Evolutionary conservation across 2,797 vertebrate species (phyloP).

Genomic region (Chiloscyllium punctatum): DNA sequence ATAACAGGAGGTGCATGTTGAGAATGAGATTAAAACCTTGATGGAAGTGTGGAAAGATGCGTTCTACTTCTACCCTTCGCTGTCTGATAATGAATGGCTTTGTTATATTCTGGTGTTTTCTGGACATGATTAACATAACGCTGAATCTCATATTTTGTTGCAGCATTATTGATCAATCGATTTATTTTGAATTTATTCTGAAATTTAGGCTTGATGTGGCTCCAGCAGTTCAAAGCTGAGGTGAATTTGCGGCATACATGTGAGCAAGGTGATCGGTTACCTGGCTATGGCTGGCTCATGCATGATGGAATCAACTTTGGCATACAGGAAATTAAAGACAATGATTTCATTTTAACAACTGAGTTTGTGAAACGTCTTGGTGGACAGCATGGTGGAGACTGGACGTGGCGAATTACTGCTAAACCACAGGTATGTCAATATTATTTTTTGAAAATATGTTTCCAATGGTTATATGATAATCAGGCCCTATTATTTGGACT

Average conservation of each 20-base stretch:
- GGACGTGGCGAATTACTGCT: slow-evolving; percentile 87
- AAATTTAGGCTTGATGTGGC: slow-evolving; percentile 85
- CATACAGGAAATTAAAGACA: slow-evolving; percentile 77
- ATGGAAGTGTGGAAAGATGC: neutral
- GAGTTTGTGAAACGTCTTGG: slow-evolving; percentile 83
- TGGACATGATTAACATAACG: neutral
- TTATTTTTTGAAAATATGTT: neutral
- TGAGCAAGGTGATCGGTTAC: slow-evolving; percentile 76
- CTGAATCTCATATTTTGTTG: neutral
- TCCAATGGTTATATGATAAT: neutral
- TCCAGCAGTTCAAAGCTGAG: slow-evolving; percentile 71
- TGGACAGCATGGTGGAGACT: slow-evolving; percentile 85
- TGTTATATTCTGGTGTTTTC: neutral
- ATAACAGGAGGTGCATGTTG: no score
- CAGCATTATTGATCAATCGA: neutral
- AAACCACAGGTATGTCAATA: slow-evolving; percentile 65
- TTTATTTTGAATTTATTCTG: neutral
- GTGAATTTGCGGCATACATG: slow-evolving; percentile 78
- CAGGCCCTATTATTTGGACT: neutral
- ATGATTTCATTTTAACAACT: slow-evolving; percentile 68
- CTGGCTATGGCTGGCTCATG: slow-evolving; percentile 80
- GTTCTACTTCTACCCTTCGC: neutral
- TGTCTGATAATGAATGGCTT: neutral
- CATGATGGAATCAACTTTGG: slow-evolving; percentile 87
- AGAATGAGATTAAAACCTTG: neutral